Conservation (phyloP, 2,888 invertebrate species). For the Erebia palarica region DNA sequence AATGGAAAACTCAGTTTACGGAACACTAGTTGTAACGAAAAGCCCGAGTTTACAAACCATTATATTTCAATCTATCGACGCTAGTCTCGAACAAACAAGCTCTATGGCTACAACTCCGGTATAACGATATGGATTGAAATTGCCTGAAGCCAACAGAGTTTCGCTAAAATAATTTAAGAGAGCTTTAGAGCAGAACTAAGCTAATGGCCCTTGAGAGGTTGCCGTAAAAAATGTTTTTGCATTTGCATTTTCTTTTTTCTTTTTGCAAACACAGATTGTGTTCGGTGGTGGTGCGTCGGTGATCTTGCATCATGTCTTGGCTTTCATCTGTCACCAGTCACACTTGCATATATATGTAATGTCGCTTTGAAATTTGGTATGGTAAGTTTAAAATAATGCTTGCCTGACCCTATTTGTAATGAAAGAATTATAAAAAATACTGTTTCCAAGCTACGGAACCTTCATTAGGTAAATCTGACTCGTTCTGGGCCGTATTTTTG, state of each 20-base stretch:
- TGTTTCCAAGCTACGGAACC: too few species aligned
- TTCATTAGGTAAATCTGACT: too few species aligned
- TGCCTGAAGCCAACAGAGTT: slow-evolving; percentile 27
- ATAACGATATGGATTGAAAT: slow-evolving; percentile 26
- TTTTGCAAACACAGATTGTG: too few species aligned
- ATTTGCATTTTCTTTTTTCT: too few species aligned
- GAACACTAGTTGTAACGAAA: slow-evolving; percentile 17
- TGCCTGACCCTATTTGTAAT: too few species aligned
- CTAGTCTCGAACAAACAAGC: slow-evolving; percentile 30
- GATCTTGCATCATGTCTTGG: too few species aligned
- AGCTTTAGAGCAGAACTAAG: slow-evolving; percentile 25
- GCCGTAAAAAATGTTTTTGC: neutral
- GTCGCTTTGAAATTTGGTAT: too few species aligned
- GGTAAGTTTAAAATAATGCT: too few species aligned
- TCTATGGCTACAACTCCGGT: slow-evolving; percentile 21
- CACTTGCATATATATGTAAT: too few species aligned
- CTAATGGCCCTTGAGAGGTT: slow-evolving; percentile 20
- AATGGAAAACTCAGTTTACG: slow-evolving; percentile 12
- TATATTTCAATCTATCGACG: slow-evolving; percentile 33
- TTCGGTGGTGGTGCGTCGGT: too few species aligned
- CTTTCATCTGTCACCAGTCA: too few species aligned
- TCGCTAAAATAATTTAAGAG: slow-evolving; percentile 29
- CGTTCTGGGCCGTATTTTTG: neutral
- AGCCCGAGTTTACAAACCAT: slow-evolving; percentile 29
- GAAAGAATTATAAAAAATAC: too few species aligned